These are phyloP conservation scores for Sarotherodon lohbergeri DNA, from an alignment of 2,113 vertebrate species.

Conservation along the genomic window DNA sequence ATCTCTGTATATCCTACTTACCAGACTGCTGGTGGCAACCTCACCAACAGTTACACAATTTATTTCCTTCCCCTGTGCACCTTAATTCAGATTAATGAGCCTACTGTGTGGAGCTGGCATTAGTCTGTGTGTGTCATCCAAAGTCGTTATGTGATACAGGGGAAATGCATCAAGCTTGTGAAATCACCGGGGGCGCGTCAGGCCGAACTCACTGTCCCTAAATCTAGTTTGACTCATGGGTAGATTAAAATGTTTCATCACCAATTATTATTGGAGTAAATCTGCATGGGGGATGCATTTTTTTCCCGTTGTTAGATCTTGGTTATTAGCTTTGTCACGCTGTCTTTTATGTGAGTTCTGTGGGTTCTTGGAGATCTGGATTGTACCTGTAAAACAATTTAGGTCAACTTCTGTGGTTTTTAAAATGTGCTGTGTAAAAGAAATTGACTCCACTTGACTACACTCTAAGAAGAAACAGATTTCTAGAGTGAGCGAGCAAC, in stretches of 20 bases:
- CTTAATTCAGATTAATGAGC: not conserved
- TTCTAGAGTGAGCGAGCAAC: not conserved
- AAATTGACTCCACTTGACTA: not conserved
- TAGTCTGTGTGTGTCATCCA: conserved; percentile 10
- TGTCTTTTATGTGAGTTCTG: not conserved
- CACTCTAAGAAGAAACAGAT: not conserved
- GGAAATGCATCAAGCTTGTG: conserved; percentile 43
- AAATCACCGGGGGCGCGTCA: not conserved
- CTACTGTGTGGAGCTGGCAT: not conserved
- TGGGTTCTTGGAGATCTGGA: not conserved
- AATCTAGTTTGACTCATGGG: not conserved
- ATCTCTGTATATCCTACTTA: not conserved
- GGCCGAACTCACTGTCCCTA: not conserved
- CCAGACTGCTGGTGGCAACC: not conserved
- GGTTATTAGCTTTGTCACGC: not conserved
- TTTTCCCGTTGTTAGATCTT: fast-evolving
- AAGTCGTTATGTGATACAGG: conserved; percentile 4
- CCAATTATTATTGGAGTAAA: not conserved
- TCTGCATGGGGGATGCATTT: not conserved
- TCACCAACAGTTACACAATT: not conserved
- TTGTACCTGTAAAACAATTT: not conserved
- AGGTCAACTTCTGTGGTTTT: not conserved
- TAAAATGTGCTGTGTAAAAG: not conserved
- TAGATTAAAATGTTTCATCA: not conserved
- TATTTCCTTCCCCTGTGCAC: not conserved